phyloP scores from a whole-genome alignment of 2,888 invertebrate species.

The Drosophila flavopinicola region DNA sequence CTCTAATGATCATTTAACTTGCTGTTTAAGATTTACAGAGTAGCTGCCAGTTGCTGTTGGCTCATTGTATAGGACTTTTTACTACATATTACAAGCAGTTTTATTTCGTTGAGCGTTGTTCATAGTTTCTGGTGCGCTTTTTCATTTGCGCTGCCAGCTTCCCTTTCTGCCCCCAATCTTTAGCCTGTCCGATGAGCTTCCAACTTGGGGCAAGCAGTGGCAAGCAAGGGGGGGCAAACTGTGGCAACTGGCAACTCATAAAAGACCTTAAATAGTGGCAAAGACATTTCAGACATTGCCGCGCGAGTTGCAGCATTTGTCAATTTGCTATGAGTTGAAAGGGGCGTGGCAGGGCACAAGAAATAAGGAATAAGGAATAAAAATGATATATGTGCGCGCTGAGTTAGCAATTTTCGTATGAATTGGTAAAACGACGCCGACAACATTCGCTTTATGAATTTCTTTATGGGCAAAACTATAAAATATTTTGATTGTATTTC shows the following conservation, averaged over 20 bases:
- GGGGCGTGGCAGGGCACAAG: slow-evolving; percentile 75
- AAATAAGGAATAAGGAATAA: no score
- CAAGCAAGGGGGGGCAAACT: background rate
- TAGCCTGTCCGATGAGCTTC: slow-evolving; percentile 33
- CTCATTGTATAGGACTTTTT: slow-evolving; percentile 44
- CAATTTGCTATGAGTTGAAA: slow-evolving; percentile 77
- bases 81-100: slow-evolving; percentile 74
- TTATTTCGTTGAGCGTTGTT: slow-evolving; percentile 70
- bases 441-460: slow-evolving; percentile 63
- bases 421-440: slow-evolving; percentile 61
- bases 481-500: slow-evolving; percentile 65
- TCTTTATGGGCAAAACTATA: slow-evolving; percentile 61
- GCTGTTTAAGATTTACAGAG: no score
- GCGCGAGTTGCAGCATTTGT: slow-evolving; percentile 70
- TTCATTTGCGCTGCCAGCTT: slow-evolving; percentile 47
- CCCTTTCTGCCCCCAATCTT: background rate
- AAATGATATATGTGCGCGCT: slow-evolving; percentile 78
- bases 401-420: slow-evolving; percentile 79
- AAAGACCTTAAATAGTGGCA: slow-evolving; percentile 77
- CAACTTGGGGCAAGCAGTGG: slow-evolving; percentile 33
- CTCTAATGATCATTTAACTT: no score
- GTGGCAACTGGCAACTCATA: slow-evolving; percentile 48
- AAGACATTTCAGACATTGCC: slow-evolving; percentile 75
- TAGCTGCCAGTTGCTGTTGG: slow-evolving; percentile 4
- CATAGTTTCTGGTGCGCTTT: slow-evolving; percentile 74